These are phyloP conservation scores for Linnaemya tessellans DNA, from an alignment of 2,888 invertebrate species.

Conservation along the genomic window DNA sequence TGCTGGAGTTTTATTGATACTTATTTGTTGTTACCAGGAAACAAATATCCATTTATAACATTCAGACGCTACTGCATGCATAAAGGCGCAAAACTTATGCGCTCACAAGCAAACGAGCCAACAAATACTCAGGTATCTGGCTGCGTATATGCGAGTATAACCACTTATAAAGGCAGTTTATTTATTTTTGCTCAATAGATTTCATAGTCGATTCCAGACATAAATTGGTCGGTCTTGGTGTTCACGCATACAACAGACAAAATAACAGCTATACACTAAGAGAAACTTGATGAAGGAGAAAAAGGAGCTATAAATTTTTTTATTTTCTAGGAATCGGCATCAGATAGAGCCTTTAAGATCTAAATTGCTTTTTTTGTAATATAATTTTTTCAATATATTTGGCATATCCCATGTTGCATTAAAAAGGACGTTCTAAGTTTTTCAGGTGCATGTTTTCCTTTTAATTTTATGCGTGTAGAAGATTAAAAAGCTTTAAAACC, in stretches of 20 bases:
- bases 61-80: constrained; percentile 42
- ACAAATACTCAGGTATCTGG: background rate
- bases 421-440: background rate
- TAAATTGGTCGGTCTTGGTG: constrained; percentile 53
- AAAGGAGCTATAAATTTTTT: too few relatives aligned
- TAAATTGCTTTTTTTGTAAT: too few relatives aligned
- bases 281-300: background rate
- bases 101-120: background rate
- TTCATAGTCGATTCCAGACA: constrained; percentile 39
- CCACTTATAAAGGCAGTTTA: constrained; percentile 36
- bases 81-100: constrained; percentile 13
- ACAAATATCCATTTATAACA: constrained; percentile 64
- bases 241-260: constrained; percentile 45
- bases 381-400: too few relatives aligned
- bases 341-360: too few relatives aligned
- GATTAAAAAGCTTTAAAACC: constrained; percentile 50
- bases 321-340: too few relatives aligned
- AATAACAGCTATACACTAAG: constrained; percentile 4
- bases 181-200: constrained; percentile 18
- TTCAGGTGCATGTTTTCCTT: background rate
- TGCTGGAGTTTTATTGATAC: constrained; percentile 53
- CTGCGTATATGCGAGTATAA: background rate
- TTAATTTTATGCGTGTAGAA: constrained; percentile 52
- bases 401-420: too few relatives aligned
- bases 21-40: constrained; percentile 66